Percentiles rank a stretch among this genome's conserved stretches.
phyloP scores from a whole-genome alignment of 2,888 invertebrate genomes.

The Tetragonula carbonaria region DNA sequence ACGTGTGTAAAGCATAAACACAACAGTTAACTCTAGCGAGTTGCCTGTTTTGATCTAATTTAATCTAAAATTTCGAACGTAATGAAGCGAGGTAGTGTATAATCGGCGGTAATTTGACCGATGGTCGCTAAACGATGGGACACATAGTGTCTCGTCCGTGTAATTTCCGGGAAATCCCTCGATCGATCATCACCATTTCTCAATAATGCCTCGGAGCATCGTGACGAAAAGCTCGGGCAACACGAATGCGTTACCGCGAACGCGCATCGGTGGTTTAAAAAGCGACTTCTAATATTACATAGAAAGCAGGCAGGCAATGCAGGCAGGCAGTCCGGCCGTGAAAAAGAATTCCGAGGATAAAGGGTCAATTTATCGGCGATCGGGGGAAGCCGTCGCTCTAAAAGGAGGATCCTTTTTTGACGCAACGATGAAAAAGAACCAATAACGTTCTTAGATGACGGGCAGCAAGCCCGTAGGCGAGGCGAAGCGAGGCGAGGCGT shows the following conservation, averaged over 20 bases:
- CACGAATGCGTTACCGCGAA: slow-evolving; percentile 10
- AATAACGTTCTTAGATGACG: slow-evolving; percentile 50
- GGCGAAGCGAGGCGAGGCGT: slow-evolving; percentile 11
- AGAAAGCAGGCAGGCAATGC: background rate
- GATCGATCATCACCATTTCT: background rate
- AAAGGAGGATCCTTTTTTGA: slow-evolving; percentile 60
- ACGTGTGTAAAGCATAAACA: too few relatives aligned
- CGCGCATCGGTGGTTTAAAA: background rate
- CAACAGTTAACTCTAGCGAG: too few relatives aligned
- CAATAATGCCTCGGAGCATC: background rate
- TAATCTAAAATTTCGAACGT: background rate
- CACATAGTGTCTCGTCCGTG: background rate
- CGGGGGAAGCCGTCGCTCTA: slow-evolving; percentile 30
- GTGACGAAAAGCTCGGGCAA: slow-evolving; percentile 2
- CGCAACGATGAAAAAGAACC: slow-evolving; percentile 60
- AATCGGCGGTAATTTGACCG: background rate
- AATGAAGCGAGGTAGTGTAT: background rate
- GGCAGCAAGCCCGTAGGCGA: slow-evolving; percentile 5
- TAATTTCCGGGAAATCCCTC: background rate
- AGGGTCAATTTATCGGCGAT: slow-evolving; percentile 54
- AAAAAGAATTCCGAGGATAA: slow-evolving; percentile 45
- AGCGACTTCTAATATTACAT: slow-evolving; percentile 21
- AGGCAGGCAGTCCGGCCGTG: background rate
- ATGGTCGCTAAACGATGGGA: background rate
- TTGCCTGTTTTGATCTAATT: background rate